phyloP scores from a whole-genome alignment of 2,888 invertebrate species.

The Callimorpha dominula region DNA sequence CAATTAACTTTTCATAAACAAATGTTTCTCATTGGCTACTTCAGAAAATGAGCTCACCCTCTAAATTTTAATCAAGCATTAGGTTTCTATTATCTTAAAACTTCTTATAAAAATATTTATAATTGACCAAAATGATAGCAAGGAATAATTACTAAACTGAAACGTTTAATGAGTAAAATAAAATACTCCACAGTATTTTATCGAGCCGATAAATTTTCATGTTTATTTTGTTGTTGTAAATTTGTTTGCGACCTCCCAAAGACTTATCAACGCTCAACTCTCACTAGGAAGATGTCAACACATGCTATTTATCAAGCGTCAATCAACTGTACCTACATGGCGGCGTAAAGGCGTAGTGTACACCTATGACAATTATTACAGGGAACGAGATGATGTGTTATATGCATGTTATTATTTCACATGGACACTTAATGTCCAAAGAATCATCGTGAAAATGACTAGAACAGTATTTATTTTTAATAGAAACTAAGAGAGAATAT shows the following conservation, averaged over 20 bases:
- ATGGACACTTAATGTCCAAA: background rate
- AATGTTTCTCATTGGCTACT: slow-evolving; percentile 11
- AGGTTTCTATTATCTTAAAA: background rate
- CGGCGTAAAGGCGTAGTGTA: slow-evolving; percentile 48
- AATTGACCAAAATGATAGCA: slow-evolving; percentile 13
- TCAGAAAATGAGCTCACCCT: slow-evolving; percentile 13
- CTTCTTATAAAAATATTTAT: slow-evolving; percentile 16
- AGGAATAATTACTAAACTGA: slow-evolving; percentile 22
- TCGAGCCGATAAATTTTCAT: slow-evolving; percentile 49
- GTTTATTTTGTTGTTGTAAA: slow-evolving; percentile 61
- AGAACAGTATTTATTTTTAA: no score
- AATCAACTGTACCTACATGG: slow-evolving; percentile 64
- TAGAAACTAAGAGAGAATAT: background rate
- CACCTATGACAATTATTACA: slow-evolving; percentile 35
- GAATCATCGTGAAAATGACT: background rate
- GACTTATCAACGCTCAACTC: slow-evolving; percentile 69
- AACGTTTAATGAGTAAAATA: slow-evolving; percentile 18
- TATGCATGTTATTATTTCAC: background rate
- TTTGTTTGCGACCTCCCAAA: slow-evolving; percentile 66
- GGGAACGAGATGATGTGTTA: slow-evolving; percentile 37
- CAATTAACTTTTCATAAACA: slow-evolving; percentile 9
- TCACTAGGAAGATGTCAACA: slow-evolving; percentile 72
- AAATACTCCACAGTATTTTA: slow-evolving; percentile 35
- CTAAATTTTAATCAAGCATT: slow-evolving; percentile 7
- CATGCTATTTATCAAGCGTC: slow-evolving; percentile 75